Percentiles rank a stretch among this genome's conserved stretches.
phyloP scores from a whole-genome alignment of 1,140 invertebrate species.

The Drosophila ogumai region DNA sequence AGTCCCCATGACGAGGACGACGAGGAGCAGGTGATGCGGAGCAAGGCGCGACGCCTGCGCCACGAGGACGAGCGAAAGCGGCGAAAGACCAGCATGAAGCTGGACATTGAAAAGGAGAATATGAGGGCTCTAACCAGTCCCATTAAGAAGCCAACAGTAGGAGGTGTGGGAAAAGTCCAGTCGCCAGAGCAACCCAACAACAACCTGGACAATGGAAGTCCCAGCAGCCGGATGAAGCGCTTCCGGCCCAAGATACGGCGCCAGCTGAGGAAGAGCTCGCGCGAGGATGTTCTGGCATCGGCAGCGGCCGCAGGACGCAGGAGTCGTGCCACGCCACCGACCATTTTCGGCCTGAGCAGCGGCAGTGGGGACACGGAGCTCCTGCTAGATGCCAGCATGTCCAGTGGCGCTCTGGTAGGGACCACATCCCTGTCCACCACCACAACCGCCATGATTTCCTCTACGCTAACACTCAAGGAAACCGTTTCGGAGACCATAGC shows the following conservation, averaged over 20 bases:
- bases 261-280: slow-evolving; percentile 71
- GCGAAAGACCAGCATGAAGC: slow-evolving; percentile 81
- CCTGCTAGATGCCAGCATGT: slow-evolving; percentile 72
- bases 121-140: slow-evolving; percentile 81
- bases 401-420: slow-evolving; percentile 7
- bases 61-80: slow-evolving; percentile 84
- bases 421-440: slow-evolving; percentile 13
- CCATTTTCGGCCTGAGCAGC: slow-evolving; percentile 64
- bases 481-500: slow-evolving; percentile 32
- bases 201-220: slow-evolving; percentile 63
- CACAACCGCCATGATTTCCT: slow-evolving; percentile 9
- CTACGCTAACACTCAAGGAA: slow-evolving; percentile 4
- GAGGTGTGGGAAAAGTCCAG: background rate
- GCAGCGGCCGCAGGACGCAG: slow-evolving; percentile 55
- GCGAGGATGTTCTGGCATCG: slow-evolving; percentile 68
- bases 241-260: slow-evolving; percentile 84
- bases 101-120: slow-evolving; percentile 84
- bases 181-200: slow-evolving; percentile 69
- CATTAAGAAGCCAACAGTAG: slow-evolving; percentile 63
- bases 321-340: slow-evolving; percentile 45
- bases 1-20: slow-evolving; percentile 90
- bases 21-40: slow-evolving; percentile 48
- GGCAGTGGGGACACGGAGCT: slow-evolving; percentile 71
- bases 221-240: slow-evolving; percentile 77
- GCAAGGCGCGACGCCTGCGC: slow-evolving; percentile 64